Conservation (phyloP, 1,140 invertebrate species). For the Pantala flavescens region DNA sequence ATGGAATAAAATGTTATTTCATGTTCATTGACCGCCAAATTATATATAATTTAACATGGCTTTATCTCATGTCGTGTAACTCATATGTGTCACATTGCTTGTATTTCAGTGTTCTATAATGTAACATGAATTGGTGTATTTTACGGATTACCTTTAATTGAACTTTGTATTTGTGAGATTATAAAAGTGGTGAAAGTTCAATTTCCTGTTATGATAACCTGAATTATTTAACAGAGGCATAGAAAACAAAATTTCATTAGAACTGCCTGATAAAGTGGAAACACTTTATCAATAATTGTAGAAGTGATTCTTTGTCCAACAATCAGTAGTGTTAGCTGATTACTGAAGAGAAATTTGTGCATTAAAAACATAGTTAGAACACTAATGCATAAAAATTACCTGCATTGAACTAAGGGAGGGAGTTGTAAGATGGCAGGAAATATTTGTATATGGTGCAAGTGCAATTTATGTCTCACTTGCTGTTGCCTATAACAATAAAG, state of each 20-base stretch:
- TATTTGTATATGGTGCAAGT: conserved; percentile 2
- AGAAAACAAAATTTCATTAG: neutral
- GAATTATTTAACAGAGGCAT: too few relatives aligned
- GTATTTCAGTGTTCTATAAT: too few relatives aligned
- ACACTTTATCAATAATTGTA: neutral
- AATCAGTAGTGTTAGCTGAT: neutral
- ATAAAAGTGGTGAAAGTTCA: too few relatives aligned
- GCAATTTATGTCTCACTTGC: neutral
- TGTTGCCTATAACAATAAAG: conserved; percentile 10
- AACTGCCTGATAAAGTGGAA: neutral
- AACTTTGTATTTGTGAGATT: too few relatives aligned
- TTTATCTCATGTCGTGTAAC: too few relatives aligned
- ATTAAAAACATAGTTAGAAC: neutral
- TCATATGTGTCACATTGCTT: too few relatives aligned
- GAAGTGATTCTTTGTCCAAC: neutral
- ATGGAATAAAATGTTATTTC: too few relatives aligned
- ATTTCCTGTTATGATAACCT: too few relatives aligned
- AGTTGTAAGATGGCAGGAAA: neutral
- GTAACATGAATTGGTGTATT: too few relatives aligned
- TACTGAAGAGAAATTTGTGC: neutral
- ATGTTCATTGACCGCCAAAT: too few relatives aligned
- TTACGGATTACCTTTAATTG: too few relatives aligned
- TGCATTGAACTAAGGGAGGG: neutral
- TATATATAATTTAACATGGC: too few relatives aligned
- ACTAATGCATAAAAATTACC: neutral